A percentile compares a stretch with the other conserved stretches of the same genome.
These are phyloP conservation scores for Diarsia mendica DNA, from an alignment of 2,888 invertebrate genomes.

Conservation along the genomic window DNA sequence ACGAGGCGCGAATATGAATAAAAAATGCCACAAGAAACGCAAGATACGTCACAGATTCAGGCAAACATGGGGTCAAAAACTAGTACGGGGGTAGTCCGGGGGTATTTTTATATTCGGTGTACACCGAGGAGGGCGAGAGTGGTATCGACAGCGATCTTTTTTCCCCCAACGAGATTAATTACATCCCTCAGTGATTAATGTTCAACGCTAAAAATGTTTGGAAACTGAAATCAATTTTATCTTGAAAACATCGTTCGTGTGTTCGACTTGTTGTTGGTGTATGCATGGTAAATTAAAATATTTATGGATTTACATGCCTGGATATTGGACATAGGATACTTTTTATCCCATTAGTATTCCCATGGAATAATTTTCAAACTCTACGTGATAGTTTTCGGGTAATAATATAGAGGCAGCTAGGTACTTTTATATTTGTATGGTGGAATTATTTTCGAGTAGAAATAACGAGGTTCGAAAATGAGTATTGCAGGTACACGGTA, in stretches of 20 bases:
- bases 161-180: slow-evolving; percentile 81
- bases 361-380: not conserved
- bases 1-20: slow-evolving; percentile 10
- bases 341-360: not conserved
- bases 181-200: slow-evolving; percentile 79
- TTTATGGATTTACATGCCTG: not conserved
- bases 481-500: not conserved
- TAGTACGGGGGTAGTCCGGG: slow-evolving; percentile 23
- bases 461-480: not conserved
- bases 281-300: slow-evolving; percentile 15
- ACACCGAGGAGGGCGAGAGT: slow-evolving; percentile 58
- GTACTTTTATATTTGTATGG: no score
- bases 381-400: not conserved
- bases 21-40: slow-evolving; percentile 8
- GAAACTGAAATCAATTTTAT: slow-evolving; percentile 76
- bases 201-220: slow-evolving; percentile 73
- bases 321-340: no score
- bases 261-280: not conserved
- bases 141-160: slow-evolving; percentile 81
- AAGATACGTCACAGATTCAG: slow-evolving; percentile 18
- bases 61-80: slow-evolving; percentile 21
- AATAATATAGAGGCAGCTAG: no score
- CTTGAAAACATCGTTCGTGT: slow-evolving; percentile 54
- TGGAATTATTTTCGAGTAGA: not conserved
- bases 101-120: slow-evolving; percentile 63